These are phyloP conservation scores for Villa cingulata DNA, from an alignment of 2,888 invertebrate genomes.

Conservation along the genomic window DNA sequence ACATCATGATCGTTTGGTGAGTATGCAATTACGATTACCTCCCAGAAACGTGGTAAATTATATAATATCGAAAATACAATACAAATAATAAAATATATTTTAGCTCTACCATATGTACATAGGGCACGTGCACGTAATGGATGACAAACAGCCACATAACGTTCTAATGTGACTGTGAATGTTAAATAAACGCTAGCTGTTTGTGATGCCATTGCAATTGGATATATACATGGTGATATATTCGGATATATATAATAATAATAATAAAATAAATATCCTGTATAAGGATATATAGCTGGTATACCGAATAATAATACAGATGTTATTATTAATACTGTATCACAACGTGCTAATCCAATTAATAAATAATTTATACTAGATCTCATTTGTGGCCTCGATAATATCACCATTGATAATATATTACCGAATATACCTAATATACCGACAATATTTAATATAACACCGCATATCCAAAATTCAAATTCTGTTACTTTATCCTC, in stretches of 20 bases:
- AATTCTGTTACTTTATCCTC: slow-evolving; percentile 38
- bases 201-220: slow-evolving; percentile 75
- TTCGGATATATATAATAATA: slow-evolving; percentile 67
- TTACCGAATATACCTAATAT: slow-evolving; percentile 80
- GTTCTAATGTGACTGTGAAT: slow-evolving; percentile 77
- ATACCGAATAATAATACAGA: slow-evolving; percentile 77
- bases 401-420: slow-evolving; percentile 76
- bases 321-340: slow-evolving; percentile 78
- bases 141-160: slow-evolving; percentile 88
- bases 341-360: slow-evolving; percentile 85
- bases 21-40: slow-evolving; percentile 41
- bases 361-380: slow-evolving; percentile 91
- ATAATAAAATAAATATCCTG: slow-evolving; percentile 60
- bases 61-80: slow-evolving; percentile 69
- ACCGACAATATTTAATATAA: slow-evolving; percentile 67
- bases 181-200: slow-evolving; percentile 89
- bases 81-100: slow-evolving; percentile 71
- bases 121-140: slow-evolving; percentile 77
- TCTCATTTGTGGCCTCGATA: slow-evolving; percentile 87
- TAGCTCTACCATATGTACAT: slow-evolving; percentile 78
- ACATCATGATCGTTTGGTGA: slow-evolving; percentile 39
- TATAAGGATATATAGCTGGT: slow-evolving; percentile 72
- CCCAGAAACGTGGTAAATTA: slow-evolving; percentile 72
- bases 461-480: slow-evolving; percentile 70
- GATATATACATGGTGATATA: slow-evolving; percentile 66